Percentiles rank a stretch among this genome's conserved stretches.
These are phyloP conservation scores for Antheraea mylitta DNA, from an alignment of 1,140 invertebrate genomes.

Conservation along the genomic window DNA sequence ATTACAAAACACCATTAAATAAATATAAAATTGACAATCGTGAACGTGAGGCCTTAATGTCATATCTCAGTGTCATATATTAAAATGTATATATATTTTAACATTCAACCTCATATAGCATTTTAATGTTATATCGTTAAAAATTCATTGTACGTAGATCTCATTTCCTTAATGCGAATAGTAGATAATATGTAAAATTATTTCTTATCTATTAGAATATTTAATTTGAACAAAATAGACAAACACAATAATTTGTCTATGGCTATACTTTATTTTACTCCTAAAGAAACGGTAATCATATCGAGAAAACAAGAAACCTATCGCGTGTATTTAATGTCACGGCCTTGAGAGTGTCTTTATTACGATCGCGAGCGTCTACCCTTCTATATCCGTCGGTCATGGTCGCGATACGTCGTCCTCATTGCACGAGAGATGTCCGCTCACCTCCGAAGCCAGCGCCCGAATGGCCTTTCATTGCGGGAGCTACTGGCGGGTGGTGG, in stretches of 20 bases:
- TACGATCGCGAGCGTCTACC: conserved; percentile 51
- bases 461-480: conserved; percentile 58
- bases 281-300: neutral
- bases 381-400: conserved; percentile 57
- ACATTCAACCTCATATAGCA: no score
- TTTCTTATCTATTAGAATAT: no score
- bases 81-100: no score
- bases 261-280: neutral
- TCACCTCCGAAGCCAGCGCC: conserved; percentile 47
- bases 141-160: no score
- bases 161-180: no score
- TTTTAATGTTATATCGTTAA: no score
- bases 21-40: no score
- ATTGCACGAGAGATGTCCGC: conserved; percentile 53
- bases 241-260: neutral
- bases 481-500: conserved; percentile 25
- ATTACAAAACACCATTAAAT: no score
- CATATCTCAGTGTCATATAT: no score
- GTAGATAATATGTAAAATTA: no score
- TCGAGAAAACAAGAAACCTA: neutral
- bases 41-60: no score
- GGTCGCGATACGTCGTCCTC: conserved; percentile 47
- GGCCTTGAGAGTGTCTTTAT: conserved; percentile 61
- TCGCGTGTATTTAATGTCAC: conserved; percentile 10
- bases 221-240: no score